phyloP scores from a whole-genome alignment of 2,888 invertebrate genomes.

The Drosophila melanocephala region DNA sequence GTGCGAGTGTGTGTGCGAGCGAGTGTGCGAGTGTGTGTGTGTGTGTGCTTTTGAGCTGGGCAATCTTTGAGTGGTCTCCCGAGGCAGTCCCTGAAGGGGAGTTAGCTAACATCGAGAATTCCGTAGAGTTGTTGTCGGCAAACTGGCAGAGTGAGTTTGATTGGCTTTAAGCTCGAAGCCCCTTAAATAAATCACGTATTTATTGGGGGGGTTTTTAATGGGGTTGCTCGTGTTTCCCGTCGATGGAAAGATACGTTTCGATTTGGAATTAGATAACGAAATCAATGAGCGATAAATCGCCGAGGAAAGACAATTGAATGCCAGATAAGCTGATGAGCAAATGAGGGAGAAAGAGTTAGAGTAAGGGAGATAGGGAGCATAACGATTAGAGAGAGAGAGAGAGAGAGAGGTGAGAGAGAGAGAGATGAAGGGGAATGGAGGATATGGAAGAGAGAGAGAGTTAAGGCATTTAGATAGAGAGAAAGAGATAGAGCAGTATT shows the following conservation, averaged over 20 bases:
- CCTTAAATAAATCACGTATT: constrained; percentile 48
- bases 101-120: not conserved
- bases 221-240: constrained; percentile 16
- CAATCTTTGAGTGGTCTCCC: constrained; percentile 28
- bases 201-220: constrained; percentile 54
- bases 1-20: not conserved
- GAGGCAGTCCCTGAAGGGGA: not conserved
- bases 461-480: not conserved
- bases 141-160: constrained; percentile 36
- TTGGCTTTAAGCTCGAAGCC: constrained; percentile 51
- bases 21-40: not conserved
- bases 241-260: constrained; percentile 1
- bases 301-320: constrained; percentile 11
- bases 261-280: constrained; percentile 18
- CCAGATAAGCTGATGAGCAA: constrained; percentile 9
- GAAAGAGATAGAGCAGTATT: not conserved
- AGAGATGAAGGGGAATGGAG: not conserved
- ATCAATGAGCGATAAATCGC: constrained; percentile 41
- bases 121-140: constrained; percentile 10
- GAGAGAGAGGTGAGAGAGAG: not conserved
- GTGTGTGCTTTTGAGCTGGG: constrained; percentile 3
- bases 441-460: too few species aligned
- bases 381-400: not conserved
- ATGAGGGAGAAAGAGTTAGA: not conserved
- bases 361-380: not conserved